Percentiles rank a stretch among this genome's conserved stretches.
These are phyloP conservation scores for Synergus umbraculus DNA, from an alignment of 2,888 invertebrate genomes.

Conservation along the genomic window DNA sequence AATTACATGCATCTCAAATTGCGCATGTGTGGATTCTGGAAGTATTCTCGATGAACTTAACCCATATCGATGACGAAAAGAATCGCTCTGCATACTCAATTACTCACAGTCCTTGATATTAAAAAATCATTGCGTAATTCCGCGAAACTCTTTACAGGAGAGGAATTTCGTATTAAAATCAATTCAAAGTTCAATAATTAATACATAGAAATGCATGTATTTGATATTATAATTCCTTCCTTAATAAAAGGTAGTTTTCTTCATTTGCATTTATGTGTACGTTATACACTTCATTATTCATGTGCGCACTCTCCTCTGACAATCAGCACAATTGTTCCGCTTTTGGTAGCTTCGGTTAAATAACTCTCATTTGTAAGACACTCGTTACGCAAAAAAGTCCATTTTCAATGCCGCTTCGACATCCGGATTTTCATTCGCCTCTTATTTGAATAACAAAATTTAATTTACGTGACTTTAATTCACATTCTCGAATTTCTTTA, in stretches of 20 bases:
- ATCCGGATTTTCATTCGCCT: constrained; percentile 41
- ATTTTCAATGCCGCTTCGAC: constrained; percentile 23
- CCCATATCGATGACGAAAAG: constrained; percentile 12
- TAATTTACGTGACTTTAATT: not conserved
- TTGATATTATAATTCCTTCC: not conserved
- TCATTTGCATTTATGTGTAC: not conserved
- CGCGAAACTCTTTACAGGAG: not conserved
- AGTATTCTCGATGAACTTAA: constrained; percentile 6
- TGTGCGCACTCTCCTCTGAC: constrained; percentile 46
- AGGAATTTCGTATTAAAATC: not conserved
- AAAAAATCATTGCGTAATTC: not conserved
- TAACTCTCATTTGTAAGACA: constrained; percentile 59
- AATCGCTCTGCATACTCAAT: not conserved
- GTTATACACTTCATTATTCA: constrained; percentile 59
- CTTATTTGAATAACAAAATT: not conserved
- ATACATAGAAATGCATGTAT: too few species aligned
- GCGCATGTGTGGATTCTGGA: constrained; percentile 20
- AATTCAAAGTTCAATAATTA: not conserved
- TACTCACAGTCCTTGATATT: constrained; percentile 2
- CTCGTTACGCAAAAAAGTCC: constrained; percentile 47
- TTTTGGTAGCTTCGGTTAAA: constrained; percentile 20
- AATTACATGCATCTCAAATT: constrained; percentile 69
- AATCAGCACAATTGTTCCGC: constrained; percentile 62
- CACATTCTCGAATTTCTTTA: not conserved
- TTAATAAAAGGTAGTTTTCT: not conserved